Evolutionary conservation across 2,888 invertebrate genomes (phyloP).

Genomic region (Polyommatus iphigenia): DNA sequence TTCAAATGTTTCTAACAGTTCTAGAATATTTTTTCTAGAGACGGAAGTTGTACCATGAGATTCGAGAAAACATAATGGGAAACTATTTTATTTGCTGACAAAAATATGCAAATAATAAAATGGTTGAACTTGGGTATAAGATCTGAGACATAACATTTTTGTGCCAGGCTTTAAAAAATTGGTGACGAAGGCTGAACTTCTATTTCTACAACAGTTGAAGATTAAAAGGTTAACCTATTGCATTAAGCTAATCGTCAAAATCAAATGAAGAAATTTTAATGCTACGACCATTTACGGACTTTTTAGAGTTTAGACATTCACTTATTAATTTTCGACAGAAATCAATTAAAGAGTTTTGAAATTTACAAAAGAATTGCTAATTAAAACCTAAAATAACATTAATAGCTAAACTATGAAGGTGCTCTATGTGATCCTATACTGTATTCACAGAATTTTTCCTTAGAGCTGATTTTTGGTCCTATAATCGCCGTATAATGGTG

Average conservation of each 20-base stretch:
- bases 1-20: background rate
- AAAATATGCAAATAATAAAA: background rate
- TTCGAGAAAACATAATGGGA: background rate
- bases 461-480: too few relatives aligned
- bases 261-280: constrained; percentile 12
- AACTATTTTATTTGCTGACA: background rate
- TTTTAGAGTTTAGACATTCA: background rate
- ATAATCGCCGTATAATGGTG: too few relatives aligned
- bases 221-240: background rate
- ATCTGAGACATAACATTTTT: background rate
- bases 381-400: background rate
- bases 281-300: background rate
- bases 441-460: background rate
- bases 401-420: background rate
- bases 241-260: background rate
- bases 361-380: background rate
- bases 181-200: too few relatives aligned
- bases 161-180: too few relatives aligned
- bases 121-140: background rate
- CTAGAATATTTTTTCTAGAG: background rate
- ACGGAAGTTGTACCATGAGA: background rate
- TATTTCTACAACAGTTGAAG: background rate
- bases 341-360: background rate
- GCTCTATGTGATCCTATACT: too few relatives aligned
- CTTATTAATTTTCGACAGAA: background rate